Conservation (phyloP, 2,888 invertebrate genomes). For the Cephus runcator region DNA sequence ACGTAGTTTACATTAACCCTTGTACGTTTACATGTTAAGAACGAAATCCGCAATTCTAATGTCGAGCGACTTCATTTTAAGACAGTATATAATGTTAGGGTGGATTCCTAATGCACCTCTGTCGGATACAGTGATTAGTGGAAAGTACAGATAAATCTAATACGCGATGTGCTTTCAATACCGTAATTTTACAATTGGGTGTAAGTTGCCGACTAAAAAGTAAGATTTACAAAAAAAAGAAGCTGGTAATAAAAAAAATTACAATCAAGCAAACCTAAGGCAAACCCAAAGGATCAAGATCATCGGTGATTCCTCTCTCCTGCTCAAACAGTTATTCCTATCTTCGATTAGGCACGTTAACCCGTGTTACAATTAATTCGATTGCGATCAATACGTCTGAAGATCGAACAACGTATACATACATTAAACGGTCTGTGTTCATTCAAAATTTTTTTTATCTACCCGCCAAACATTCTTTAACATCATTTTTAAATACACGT, state of each 20-base stretch:
- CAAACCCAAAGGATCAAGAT: too few relatives aligned
- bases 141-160: conserved; percentile 37
- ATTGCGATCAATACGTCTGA: background rate
- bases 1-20: too few relatives aligned
- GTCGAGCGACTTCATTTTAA: conserved; percentile 2
- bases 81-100: conserved; percentile 10
- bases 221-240: too few relatives aligned
- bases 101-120: background rate
- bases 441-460: too few relatives aligned
- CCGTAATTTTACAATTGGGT: too few relatives aligned
- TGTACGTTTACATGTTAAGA: too few relatives aligned
- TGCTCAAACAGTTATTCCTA: too few relatives aligned
- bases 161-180: conserved; percentile 9
- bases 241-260: too few relatives aligned
- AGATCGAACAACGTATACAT: background rate
- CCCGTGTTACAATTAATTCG: conserved; percentile 5
- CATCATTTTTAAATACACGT: background rate
- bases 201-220: too few relatives aligned
- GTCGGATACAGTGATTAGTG: conserved; percentile 29
- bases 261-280: too few relatives aligned
- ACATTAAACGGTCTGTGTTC: too few relatives aligned
- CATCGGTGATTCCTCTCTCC: too few relatives aligned
- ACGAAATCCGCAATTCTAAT: background rate
- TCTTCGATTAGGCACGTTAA: background rate
- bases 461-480: background rate